A percentile compares a stretch with the other conserved stretches of the same genome.
Evolutionary conservation across 2,888 invertebrate species (phyloP).

Genomic region (Sussaba pulchella): DNA sequence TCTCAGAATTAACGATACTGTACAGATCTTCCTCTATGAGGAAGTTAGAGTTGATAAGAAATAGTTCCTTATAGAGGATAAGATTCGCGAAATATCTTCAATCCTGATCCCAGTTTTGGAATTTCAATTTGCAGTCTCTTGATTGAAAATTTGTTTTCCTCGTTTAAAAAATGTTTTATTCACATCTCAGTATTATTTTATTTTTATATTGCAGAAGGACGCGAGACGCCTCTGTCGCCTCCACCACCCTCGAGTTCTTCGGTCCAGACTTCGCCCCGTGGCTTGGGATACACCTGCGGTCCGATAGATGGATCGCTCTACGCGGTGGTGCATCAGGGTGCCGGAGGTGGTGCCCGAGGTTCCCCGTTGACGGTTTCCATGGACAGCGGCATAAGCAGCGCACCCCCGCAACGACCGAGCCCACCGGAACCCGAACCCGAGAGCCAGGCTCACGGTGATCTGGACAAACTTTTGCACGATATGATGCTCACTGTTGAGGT

Average conservation of each 20-base stretch:
- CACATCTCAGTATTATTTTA: neutral
- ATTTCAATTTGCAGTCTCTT: neutral
- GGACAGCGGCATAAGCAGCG: conserved; percentile 95
- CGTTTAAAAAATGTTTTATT: no score
- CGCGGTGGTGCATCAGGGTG: conserved; percentile 86
- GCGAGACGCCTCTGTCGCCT: conserved; percentile 86
- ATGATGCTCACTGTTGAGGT: conserved; percentile 95
- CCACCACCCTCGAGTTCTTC: conserved; percentile 83
- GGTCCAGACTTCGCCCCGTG: conserved; percentile 84
- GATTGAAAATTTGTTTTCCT: no score
- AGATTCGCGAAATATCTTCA: no score
- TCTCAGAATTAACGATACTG: no score
- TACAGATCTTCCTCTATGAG: no score
- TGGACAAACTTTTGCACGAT: conserved; percentile 93
- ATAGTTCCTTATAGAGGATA: no score
- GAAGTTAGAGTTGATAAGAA: no score
- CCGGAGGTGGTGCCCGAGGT: conserved; percentile 85
- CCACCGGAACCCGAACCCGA: conserved; percentile 80
- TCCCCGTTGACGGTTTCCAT: conserved; percentile 94
- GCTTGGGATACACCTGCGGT: conserved; percentile 90
- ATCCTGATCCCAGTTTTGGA: no score
- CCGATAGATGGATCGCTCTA: conserved; percentile 96
- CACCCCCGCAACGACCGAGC: conserved; percentile 82
- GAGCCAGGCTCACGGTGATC: conserved; percentile 87
- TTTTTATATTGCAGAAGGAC: conserved; percentile 85